Percentiles rank a stretch among this genome's conserved stretches.
Conservation (phyloP, 2,113 vertebrate genomes). For the Lophotis ruficrista region DNA sequence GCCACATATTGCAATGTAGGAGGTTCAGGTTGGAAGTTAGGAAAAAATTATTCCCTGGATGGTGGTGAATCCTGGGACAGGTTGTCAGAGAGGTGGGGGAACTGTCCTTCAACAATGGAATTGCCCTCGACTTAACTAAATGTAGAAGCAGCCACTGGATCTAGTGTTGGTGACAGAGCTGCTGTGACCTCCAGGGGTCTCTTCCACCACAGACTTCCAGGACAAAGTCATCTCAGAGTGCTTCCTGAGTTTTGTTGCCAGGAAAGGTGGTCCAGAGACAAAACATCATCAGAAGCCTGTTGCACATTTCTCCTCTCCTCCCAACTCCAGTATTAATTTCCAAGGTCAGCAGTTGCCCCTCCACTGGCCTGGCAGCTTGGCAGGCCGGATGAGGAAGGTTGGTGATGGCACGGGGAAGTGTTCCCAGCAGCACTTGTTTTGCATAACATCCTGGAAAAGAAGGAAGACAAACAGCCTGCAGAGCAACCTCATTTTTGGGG, state of each 20-base stretch:
- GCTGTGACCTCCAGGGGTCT: not conserved
- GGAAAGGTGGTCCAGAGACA: not conserved
- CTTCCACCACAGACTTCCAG: not conserved
- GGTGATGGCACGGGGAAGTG: not conserved
- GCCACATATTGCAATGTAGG: not conserved
- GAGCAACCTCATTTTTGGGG: not conserved
- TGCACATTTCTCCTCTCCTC: not conserved
- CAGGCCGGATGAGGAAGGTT: not conserved
- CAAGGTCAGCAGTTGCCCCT: not conserved
- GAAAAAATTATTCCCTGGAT: not conserved
- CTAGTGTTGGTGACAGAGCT: not conserved
- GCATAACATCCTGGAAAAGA: not conserved
- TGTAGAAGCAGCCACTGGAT: not conserved
- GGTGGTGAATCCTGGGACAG: not conserved
- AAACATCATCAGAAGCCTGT: not conserved
- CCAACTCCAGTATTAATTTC: not conserved
- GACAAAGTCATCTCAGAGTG: not conserved
- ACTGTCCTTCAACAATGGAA: not conserved
- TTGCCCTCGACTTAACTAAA: not conserved
- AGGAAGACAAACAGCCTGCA: not conserved
- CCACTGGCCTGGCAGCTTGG: not conserved
- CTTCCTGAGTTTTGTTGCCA: not conserved
- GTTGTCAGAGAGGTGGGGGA: not conserved
- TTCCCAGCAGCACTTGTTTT: not conserved
- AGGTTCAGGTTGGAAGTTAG: not conserved